Percentiles rank a stretch among this genome's conserved stretches.
Conservation (phyloP, 2,888 invertebrate species). For the Megamerina dolium region DNA sequence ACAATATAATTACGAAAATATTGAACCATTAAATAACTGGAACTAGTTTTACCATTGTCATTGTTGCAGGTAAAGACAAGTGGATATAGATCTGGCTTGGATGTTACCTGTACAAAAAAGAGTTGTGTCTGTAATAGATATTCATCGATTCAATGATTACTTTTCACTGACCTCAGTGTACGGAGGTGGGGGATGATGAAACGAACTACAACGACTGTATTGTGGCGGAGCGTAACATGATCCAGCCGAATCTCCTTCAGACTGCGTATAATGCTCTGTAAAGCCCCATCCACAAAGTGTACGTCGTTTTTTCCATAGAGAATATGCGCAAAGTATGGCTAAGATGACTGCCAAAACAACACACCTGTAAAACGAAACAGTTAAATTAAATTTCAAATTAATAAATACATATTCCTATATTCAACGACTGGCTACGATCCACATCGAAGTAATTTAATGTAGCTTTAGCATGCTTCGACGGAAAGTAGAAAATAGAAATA, state of each 20-base stretch:
- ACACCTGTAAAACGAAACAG: slow-evolving; percentile 51
- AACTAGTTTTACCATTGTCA: slow-evolving; percentile 62
- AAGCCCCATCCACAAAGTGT: slow-evolving; percentile 52
- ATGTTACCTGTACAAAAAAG: slow-evolving; percentile 60
- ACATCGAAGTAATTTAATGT: no score
- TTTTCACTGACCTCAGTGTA: slow-evolving; percentile 65
- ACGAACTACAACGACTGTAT: slow-evolving; percentile 77
- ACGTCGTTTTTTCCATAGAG: slow-evolving; percentile 56
- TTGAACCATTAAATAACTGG: slow-evolving; percentile 78
- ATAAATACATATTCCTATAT: no score
- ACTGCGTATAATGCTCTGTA: slow-evolving; percentile 53
- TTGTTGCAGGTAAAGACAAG: slow-evolving; percentile 75
- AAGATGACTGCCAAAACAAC: slow-evolving; percentile 64
- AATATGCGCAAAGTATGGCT: slow-evolving; percentile 64
- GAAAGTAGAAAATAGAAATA: no score
- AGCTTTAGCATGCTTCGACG: no score
- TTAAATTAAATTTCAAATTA: not conserved
- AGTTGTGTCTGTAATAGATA: not conserved
- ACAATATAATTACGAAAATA: slow-evolving; percentile 76
- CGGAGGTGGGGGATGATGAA: slow-evolving; percentile 76
- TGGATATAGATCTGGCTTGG: slow-evolving; percentile 80
- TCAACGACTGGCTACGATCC: no score
- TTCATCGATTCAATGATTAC: not conserved
- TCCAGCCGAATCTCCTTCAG: slow-evolving; percentile 72
- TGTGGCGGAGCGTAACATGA: slow-evolving; percentile 78